Base-by-base conservation (phyloP, 1,140 invertebrate species). In the Wasmannia auropunctata region DNA sequence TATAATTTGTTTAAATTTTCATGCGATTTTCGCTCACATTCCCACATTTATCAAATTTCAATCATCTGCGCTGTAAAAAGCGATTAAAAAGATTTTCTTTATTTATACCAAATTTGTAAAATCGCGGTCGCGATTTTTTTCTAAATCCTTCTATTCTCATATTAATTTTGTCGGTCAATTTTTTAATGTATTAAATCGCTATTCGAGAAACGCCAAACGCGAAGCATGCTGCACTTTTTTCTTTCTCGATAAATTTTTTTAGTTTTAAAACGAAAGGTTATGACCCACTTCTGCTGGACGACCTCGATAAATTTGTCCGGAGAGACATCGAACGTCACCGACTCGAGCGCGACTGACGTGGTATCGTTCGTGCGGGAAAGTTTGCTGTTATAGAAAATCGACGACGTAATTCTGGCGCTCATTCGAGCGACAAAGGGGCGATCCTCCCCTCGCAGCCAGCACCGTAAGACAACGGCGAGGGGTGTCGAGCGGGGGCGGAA, bases 401-500 rank as follows among this genome's bases (percentile, higher is more conserved):
- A 58, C 51, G 79, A 83, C 40, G 67, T 83, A 74, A 60, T 56
- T 81, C 49, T 19, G 25, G 25, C 51, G 54, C 74, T 88, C 74
- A 81, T 85, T 88, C 83, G 60, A 25, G 22, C 62, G 25, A 89
- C 88, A 88, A 88, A 89, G 72, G n/a, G 79, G 60, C 51, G 28
- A 49, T 37, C 62, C 19, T 43, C 34, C 60, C 40, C 25, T 22
- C 19, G 69, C 37, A 56, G 16, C 3, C n/a, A n/a, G n/a, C n/a
- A 77, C 37, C 56, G 31, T 70, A 63, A 56, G 62, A 22, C 56
- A 31, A 70, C 58, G 54, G 28, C 70, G 31, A 14, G 1, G n/a
- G 19, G 28, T 4, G 34, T 7, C n/a, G 31, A 10, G 31, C 75
- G 75, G 4, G 10, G n/a, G 40, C 31, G 22, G 51, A 37, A 37